A percentile compares a stretch with the other conserved stretches of the same genome.
These are phyloP conservation scores for Batillaria attramentaria DNA, from an alignment of 1,140 invertebrate genomes.

Conservation along the genomic window DNA sequence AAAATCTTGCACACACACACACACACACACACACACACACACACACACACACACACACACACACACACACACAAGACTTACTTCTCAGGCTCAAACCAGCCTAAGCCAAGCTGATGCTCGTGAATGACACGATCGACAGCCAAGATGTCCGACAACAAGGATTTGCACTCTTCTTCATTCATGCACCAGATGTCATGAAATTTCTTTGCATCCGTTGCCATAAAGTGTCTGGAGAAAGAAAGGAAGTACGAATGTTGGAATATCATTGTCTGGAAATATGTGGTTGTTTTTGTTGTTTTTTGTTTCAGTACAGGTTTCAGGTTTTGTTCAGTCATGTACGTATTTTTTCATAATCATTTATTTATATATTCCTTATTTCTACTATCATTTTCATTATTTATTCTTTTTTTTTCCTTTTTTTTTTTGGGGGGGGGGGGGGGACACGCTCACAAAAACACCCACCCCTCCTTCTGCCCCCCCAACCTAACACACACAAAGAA, in stretches of 20 bases:
- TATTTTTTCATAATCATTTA: too few relatives aligned
- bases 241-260: too few relatives aligned
- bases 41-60: not conserved
- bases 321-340: too few relatives aligned
- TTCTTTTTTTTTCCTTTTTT: too few relatives aligned
- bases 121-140: slow-evolving; percentile 79
- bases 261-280: not conserved
- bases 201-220: slow-evolving; percentile 75
- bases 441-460: too few relatives aligned
- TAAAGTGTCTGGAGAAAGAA: slow-evolving; percentile 79
- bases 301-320: too few relatives aligned
- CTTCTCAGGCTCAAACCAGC: slow-evolving; percentile 73
- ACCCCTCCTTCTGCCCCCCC: too few relatives aligned
- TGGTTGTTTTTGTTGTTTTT: not conserved
- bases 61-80: not conserved
- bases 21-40: not conserved
- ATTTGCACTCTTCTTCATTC: slow-evolving; percentile 77
- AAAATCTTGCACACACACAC: not conserved
- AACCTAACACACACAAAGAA: slow-evolving; percentile 13
- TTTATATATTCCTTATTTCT: too few relatives aligned
- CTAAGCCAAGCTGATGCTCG: slow-evolving; percentile 80
- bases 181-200: slow-evolving; percentile 79
- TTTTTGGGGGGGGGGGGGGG: too few relatives aligned
- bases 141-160: slow-evolving; percentile 75
- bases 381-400: not conserved